Conservation (phyloP, 2,113 vertebrate species). For the Myocastor coypus region DNA sequence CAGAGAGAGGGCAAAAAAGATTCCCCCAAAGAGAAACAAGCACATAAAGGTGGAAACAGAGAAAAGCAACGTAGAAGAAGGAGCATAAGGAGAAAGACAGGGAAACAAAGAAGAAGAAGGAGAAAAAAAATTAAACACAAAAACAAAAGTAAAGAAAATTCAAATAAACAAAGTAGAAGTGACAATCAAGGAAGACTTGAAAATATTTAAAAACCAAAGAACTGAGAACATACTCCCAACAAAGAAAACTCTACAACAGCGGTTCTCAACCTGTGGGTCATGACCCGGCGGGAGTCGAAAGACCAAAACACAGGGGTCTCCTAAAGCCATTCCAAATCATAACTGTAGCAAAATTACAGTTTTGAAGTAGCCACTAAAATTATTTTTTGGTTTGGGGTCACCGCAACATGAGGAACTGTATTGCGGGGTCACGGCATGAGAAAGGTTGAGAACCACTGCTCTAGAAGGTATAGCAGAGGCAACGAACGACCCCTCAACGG, state of each 20-base stretch:
- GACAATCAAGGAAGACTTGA: constrained; percentile 89
- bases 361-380: too few relatives aligned
- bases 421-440: too few relatives aligned
- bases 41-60: constrained; percentile 91
- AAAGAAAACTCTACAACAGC: constrained; percentile 89
- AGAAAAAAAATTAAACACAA: constrained; percentile 91
- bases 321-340: too few relatives aligned
- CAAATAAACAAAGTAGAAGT: constrained; percentile 88
- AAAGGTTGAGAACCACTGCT: too few relatives aligned
- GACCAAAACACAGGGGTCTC: too few relatives aligned
- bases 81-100: constrained; percentile 89
- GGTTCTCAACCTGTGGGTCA: too few relatives aligned
- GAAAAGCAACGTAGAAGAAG: constrained; percentile 89
- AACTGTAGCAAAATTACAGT: too few relatives aligned
- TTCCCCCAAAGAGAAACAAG: constrained; percentile 87
- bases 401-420: too few relatives aligned
- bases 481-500: constrained; percentile 90
- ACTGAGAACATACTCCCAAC: constrained; percentile 92
- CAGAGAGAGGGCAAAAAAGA: constrained; percentile 92
- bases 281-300: too few relatives aligned
- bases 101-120: constrained; percentile 89
- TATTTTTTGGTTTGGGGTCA: too few relatives aligned
- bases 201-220: constrained; percentile 91
- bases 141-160: constrained; percentile 89
- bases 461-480: constrained; percentile 92